A percentile compares a stretch with the other conserved stretches of the same genome.
These are phyloP conservation scores for Poeciliopsis retropinna DNA, from an alignment of 2,113 vertebrate species.

Conservation along the genomic window DNA sequence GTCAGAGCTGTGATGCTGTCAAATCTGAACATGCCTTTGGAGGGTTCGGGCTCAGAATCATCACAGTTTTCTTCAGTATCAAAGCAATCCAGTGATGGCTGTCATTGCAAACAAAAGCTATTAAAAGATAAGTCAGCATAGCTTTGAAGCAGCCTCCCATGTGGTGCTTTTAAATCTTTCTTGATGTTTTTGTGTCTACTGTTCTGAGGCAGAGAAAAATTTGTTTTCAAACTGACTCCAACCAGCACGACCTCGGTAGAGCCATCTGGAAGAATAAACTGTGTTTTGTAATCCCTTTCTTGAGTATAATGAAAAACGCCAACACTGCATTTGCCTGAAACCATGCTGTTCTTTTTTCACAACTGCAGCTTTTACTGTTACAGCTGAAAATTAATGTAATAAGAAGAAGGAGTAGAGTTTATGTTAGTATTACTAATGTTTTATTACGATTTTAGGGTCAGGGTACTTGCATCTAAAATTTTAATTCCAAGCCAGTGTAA, in stretches of 20 bases:
- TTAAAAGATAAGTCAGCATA: not conserved
- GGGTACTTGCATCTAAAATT: no score
- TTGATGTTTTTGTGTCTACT: not conserved
- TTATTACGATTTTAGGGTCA: no score
- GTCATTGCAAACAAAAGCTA: slow-evolving; percentile 5
- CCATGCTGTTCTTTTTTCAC: no score
- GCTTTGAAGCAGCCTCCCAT: not conserved
- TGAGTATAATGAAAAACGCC: not conserved
- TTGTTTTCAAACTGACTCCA: not conserved
- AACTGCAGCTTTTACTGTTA: no score
- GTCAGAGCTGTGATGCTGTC: not conserved
- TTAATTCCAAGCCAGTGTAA: not conserved
- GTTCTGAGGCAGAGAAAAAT: not conserved
- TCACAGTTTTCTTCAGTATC: not conserved
- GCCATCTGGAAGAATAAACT: not conserved
- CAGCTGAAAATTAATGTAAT: no score
- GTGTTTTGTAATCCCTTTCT: not conserved
- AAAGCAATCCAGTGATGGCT: slow-evolving; percentile 6
- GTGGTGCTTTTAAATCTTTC: slow-evolving; percentile 1
- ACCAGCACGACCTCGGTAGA: not conserved
- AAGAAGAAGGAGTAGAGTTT: no score
- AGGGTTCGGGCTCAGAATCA: not conserved
- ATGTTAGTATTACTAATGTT: no score
- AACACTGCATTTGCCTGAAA: not conserved
- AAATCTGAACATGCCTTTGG: not conserved